Percentiles rank a stretch among this genome's conserved stretches.
Conservation (phyloP, 2,797 vertebrate genomes). For the Schizothorax lantsangensis region DNA sequence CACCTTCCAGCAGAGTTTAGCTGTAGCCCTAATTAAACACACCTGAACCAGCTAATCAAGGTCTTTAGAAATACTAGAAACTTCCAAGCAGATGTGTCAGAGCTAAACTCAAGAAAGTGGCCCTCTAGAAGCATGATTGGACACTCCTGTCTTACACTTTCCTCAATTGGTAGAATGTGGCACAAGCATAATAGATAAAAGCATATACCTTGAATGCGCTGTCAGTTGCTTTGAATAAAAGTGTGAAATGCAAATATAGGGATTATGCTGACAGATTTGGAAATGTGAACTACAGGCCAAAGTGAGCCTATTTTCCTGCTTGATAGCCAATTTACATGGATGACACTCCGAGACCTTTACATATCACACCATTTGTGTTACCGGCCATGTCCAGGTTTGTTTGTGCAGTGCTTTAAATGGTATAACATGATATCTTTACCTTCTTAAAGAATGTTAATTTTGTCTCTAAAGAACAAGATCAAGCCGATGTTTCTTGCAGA, state of each 20-base stretch:
- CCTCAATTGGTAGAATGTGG: neutral
- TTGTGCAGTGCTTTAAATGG: neutral
- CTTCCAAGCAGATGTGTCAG: neutral
- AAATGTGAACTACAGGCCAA: conserved; percentile 77
- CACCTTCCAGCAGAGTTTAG: neutral
- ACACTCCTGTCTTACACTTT: neutral
- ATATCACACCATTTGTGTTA: conserved; percentile 6
- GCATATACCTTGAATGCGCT: neutral
- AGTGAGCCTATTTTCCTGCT: conserved; percentile 70
- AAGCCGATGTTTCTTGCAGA: neutral
- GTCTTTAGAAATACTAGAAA: neutral
- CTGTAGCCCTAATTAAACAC: neutral
- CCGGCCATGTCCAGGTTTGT: neutral
- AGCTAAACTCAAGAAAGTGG: conserved; percentile 59
- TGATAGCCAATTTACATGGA: conserved; percentile 78
- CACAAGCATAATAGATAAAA: neutral
- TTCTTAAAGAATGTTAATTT: neutral
- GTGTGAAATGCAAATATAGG: conserved; percentile 64
- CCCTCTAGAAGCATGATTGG: conserved; percentile 70
- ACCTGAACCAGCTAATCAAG: neutral
- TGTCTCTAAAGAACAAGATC: neutral
- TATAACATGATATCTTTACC: neutral
- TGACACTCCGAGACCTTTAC: conserved; percentile 66
- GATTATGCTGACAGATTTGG: conserved; percentile 69
- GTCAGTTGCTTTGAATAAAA: conserved; percentile 26